Percentiles rank a stretch among this genome's conserved stretches.
phyloP scores from a whole-genome alignment of 2,797 vertebrate species.

The Xerus rutilus region DNA sequence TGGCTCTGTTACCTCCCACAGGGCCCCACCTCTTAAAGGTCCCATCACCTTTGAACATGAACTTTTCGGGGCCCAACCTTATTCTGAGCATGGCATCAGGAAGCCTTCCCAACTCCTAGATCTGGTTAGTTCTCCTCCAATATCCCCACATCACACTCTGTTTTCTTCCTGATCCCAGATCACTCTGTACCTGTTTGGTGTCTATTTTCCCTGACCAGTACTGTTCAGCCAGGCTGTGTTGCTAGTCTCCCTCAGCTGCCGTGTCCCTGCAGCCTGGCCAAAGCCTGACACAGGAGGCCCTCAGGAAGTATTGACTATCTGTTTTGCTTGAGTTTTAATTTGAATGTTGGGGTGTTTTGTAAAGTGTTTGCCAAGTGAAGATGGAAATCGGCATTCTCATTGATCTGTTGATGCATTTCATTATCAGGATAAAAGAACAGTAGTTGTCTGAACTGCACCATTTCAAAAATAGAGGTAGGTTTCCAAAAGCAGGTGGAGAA shows the following conservation, averaged over 20 bases:
- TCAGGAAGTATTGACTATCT: background rate
- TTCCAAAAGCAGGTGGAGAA: background rate
- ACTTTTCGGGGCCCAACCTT: background rate
- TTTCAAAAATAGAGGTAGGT: background rate
- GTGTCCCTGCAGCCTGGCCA: background rate
- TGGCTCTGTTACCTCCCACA: background rate
- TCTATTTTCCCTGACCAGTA: no score
- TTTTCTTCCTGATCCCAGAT: background rate
- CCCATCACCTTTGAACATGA: background rate
- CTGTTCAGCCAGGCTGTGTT: fast-evolving
- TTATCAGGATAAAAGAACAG: background rate
- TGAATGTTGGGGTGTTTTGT: background rate
- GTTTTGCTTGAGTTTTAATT: background rate
- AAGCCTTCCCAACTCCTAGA: background rate
- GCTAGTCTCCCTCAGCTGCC: background rate
- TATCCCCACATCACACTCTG: fast-evolving
- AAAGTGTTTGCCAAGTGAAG: background rate
- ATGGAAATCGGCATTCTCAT: background rate
- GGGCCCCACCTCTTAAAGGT: background rate
- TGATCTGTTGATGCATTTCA: background rate
- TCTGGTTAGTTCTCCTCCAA: background rate
- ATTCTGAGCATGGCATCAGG: background rate
- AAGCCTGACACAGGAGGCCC: background rate
- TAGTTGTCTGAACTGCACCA: background rate
- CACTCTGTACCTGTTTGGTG: no score